These are phyloP conservation scores for Chrysocyon brachyurus DNA, from an alignment of 2,797 vertebrate species.

Conservation along the genomic window DNA sequence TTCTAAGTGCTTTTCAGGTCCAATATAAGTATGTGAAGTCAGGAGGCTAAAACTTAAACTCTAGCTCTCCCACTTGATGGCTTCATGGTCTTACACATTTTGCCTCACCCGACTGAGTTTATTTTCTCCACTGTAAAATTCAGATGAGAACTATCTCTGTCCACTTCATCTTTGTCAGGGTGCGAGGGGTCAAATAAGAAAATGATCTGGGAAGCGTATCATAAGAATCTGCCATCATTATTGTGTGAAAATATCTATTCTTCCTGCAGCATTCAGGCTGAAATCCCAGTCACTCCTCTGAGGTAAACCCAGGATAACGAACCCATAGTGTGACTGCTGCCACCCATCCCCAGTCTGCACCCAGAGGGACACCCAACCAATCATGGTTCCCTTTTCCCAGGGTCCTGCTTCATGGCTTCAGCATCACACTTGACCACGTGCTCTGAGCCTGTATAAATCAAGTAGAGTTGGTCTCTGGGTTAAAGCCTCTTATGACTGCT, in stretches of 20 bases:
- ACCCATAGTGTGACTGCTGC: not conserved
- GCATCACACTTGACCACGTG: not conserved
- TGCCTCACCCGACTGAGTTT: not conserved
- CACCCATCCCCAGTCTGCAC: not conserved
- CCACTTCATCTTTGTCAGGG: not conserved
- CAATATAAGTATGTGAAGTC: not conserved
- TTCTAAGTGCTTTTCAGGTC: conserved; percentile 53
- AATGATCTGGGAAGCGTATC: not conserved
- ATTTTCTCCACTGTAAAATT: conserved; percentile 39
- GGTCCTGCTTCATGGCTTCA: not conserved
- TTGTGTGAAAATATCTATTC: not conserved
- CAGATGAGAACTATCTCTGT: conserved; percentile 3
- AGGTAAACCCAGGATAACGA: not conserved
- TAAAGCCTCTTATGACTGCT: not conserved
- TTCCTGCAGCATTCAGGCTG: not conserved
- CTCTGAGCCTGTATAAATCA: not conserved
- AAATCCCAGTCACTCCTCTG: not conserved
- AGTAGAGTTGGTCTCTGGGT: not conserved
- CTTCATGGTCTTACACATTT: not conserved
- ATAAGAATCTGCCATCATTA: not conserved
- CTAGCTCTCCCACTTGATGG: not conserved
- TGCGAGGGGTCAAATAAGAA: not conserved
- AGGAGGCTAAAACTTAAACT: conserved; percentile 22
- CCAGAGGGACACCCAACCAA: not conserved
- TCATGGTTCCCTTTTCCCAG: not conserved